Conservation (phyloP, 2,113 vertebrate species). For the Zapornia atra region DNA sequence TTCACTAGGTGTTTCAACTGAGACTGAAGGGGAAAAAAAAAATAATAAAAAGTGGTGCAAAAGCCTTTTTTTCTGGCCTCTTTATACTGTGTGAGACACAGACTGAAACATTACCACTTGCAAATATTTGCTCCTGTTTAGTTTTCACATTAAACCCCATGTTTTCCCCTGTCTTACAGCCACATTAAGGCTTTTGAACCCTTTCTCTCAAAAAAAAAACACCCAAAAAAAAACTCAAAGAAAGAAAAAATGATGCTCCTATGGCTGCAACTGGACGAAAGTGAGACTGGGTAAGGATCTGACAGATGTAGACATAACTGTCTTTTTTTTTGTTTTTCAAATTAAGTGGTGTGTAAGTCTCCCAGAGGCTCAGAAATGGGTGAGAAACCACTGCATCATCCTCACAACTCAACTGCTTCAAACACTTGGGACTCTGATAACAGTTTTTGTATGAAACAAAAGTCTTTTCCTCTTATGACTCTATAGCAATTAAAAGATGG, state of each 20-base stretch:
- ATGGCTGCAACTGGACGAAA: background rate
- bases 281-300: background rate
- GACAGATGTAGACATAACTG: background rate
- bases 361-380: background rate
- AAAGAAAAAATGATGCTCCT: background rate
- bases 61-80: background rate
- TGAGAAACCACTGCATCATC: background rate
- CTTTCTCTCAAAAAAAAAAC: background rate
- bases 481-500: background rate
- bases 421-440: accelerated
- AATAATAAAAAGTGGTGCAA: background rate
- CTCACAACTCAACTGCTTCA: background rate
- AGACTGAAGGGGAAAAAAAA: background rate
- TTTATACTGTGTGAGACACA: background rate
- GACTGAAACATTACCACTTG: background rate
- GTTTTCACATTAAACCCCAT: background rate
- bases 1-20: background rate
- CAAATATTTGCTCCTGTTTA: background rate
- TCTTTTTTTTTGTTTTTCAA: background rate
- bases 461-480: background rate
- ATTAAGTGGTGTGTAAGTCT: background rate
- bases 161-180: background rate
- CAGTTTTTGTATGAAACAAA: background rate
- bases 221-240: too few species aligned
- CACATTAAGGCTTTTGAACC: background rate